Base-by-base conservation (phyloP, 2,888 invertebrate species). In the Miltochrista miniata region DNA sequence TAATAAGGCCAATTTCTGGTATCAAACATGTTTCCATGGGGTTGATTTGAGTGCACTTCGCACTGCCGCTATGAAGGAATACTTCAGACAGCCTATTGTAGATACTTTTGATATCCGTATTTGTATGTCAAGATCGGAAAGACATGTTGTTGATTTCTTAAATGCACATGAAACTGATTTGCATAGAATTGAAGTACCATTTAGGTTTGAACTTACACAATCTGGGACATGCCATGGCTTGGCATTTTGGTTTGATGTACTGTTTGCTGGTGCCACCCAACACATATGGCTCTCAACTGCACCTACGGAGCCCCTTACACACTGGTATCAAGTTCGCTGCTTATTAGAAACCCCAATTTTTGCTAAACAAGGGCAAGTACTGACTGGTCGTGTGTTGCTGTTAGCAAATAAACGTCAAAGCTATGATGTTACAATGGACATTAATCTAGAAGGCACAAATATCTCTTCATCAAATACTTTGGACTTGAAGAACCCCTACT, bases 211-310 rank as follows among this genome's bases (percentile, higher is more conserved):
- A 73, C 93, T 98, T 68, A 93, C 97, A 68, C 97, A 98, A 85
- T 96, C 98, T 0, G 98, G 98, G 24, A 97, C 98, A 44, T 96
- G 99, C 64, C 99, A 99, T 76, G 99, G 99, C 1, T 92, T 99
- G 60, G 99, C 99, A 13, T 99, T 99, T 91, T 99, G 99, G 99
- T 99, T 99, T 84, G 99, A 99, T 90, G 99, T 99, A 18, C 96
- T 98, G 62, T 99, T 99, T 88, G 95, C 96, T 53, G 99, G 99
- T 34, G 94, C 95, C 40, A 95, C 94, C 54, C 96, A 97, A 76
- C 96, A 97, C 54, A 96, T 99, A 51, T 99, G 99, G 99, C 87
- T 99, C 31, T 99, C 99, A 7, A 99, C 99, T 7, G 96, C 99
- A 0, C 99, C 99, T 0, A 99, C 99, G 2, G 99, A 99, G 82